Evolutionary conservation across 2,797 vertebrate species (phyloP).

Genomic region (Etheostoma nigrum): DNA sequence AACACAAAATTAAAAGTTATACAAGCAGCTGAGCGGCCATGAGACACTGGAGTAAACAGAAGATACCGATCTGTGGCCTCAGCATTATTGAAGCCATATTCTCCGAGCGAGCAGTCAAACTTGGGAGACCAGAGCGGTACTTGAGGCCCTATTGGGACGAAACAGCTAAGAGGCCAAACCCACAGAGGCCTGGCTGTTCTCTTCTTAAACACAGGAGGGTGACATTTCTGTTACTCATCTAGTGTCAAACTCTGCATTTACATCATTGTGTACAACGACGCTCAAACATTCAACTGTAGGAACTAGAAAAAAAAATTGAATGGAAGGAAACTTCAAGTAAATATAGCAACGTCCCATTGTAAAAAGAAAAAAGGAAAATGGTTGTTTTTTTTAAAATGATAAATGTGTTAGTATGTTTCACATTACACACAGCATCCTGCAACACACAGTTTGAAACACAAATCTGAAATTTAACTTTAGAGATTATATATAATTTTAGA

Average conservation of each 20-base stretch:
- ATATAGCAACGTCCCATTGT: not conserved
- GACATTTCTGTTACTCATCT: constrained; percentile 31
- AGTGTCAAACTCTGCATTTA: too few species aligned
- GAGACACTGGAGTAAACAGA: constrained; percentile 45
- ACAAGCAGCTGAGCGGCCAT: constrained; percentile 46
- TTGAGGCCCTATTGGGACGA: constrained; percentile 44
- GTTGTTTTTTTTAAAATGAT: too few species aligned
- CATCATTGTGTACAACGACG: too few species aligned
- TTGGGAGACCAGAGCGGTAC: constrained; percentile 17
- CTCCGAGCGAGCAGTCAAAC: constrained; percentile 7
- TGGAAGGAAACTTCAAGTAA: not conserved
- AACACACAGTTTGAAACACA: not conserved
- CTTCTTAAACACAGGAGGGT: constrained; percentile 55
- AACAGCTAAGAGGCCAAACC: constrained; percentile 52
- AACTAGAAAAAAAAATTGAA: too few species aligned
- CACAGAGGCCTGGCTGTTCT: constrained; percentile 40
- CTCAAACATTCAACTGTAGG: too few species aligned
- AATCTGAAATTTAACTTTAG: not conserved
- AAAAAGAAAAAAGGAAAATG: too few species aligned
- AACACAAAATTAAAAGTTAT: constrained; percentile 61
- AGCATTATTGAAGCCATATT: constrained; percentile 54
- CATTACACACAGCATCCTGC: not conserved
- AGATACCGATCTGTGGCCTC: constrained; percentile 58
- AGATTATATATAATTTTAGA: too few species aligned
- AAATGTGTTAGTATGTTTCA: too few species aligned